phyloP scores from a whole-genome alignment of 2,113 vertebrate genomes.

The Carassius auratus region DNA sequence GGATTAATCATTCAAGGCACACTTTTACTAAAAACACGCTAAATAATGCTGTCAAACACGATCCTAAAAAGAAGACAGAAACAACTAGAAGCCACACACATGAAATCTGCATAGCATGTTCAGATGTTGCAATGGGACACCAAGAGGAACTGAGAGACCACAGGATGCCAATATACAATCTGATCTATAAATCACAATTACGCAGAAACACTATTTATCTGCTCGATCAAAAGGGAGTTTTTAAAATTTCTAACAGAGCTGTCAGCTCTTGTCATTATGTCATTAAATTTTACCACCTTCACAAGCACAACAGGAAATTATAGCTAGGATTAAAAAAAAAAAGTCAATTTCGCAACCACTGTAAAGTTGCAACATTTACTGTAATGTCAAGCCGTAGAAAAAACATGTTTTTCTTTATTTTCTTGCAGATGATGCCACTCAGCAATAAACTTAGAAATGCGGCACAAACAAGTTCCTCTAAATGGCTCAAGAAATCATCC shows the following conservation, averaged over 20 bases:
- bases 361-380: conserved; percentile 74
- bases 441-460: conserved; percentile 4
- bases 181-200: conserved; percentile 11
- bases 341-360: conserved; percentile 70
- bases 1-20: neutral
- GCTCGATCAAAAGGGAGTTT: neutral
- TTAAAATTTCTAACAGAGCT: neutral
- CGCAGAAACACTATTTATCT: neutral
- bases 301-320: conserved; percentile 79
- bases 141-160: conserved; percentile 42
- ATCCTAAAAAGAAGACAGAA: neutral
- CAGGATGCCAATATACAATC: conserved; percentile 22
- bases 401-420: conserved; percentile 24
- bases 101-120: conserved; percentile 35
- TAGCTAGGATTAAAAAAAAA: conserved; percentile 67
- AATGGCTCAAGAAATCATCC: neutral
- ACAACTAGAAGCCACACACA: conserved; percentile 16
- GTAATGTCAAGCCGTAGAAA: conserved; percentile 70
- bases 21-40: neutral
- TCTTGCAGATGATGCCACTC: conserved; percentile 27
- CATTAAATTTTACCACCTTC: conserved; percentile 23
- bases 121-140: conserved; percentile 30
- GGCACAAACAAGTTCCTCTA: conserved; percentile 6
- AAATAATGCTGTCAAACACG: neutral
- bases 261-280: neutral